These are phyloP conservation scores for Delichon dasypus DNA, from an alignment of 2,797 vertebrate genomes.

Conservation along the genomic window DNA sequence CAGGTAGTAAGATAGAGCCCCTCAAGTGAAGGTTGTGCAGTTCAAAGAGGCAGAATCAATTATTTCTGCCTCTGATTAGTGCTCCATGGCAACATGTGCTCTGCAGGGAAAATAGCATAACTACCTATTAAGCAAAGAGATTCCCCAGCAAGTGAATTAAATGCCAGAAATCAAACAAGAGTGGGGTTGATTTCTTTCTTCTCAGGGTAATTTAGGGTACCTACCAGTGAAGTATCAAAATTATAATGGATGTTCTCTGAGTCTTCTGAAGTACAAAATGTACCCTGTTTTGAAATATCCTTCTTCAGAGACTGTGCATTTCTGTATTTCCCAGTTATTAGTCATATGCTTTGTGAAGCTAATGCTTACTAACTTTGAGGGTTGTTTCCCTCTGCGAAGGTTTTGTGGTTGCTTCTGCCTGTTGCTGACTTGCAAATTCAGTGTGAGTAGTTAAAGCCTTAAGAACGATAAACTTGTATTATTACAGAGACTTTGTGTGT, in stretches of 20 bases:
- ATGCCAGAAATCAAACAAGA: not conserved
- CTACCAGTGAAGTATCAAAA: not conserved
- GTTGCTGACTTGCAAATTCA: not conserved
- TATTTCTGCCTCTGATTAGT: not conserved
- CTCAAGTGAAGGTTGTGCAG: not conserved
- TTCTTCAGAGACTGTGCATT: not conserved
- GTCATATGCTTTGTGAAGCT: not conserved
- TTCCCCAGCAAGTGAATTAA: slow-evolving; percentile 21
- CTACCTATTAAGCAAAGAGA: not conserved
- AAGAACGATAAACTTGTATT: not conserved
- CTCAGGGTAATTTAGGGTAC: not conserved
- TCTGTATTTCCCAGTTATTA: not conserved
- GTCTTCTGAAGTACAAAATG: not conserved
- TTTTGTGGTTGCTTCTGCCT: not conserved
- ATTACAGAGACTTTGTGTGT: not conserved
- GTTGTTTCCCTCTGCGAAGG: not conserved
- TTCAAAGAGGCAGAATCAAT: not conserved
- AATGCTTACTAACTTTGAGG: not conserved
- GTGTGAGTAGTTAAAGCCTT: not conserved
- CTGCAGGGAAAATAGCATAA: not conserved
- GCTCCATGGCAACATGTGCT: not conserved
- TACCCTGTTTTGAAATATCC: not conserved
- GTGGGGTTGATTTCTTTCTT: not conserved
- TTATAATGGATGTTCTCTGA: not conserved
- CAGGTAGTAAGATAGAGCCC: not conserved